These are phyloP conservation scores for Caenorhabditis angaria DNA, from an alignment of 2,888 invertebrate species.

Conservation along the genomic window DNA sequence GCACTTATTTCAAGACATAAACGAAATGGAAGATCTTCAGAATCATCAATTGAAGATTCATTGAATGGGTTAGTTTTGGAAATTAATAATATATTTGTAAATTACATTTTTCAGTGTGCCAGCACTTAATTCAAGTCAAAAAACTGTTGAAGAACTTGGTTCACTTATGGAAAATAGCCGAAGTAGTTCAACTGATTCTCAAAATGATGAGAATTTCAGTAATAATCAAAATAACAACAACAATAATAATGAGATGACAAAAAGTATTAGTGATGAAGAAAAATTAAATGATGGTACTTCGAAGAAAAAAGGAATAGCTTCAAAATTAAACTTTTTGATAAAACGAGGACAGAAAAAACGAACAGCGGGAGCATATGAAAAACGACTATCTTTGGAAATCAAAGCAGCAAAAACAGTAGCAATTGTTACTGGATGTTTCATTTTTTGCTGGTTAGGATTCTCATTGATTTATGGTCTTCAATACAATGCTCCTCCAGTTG, in stretches of 20 bases:
- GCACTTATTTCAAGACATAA: slow-evolving; percentile 20
- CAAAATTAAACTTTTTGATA: slow-evolving; percentile 45
- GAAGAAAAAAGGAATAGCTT: slow-evolving; percentile 23
- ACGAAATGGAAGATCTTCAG: slow-evolving; percentile 24
- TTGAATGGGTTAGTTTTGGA: slow-evolving; percentile 37
- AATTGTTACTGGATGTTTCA: slow-evolving; percentile 95
- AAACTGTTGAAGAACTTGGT: slow-evolving; percentile 17
- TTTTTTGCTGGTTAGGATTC: slow-evolving; percentile 95
- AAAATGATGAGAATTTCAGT: not conserved
- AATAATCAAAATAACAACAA: slow-evolving; percentile 34
- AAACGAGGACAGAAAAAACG: slow-evolving; percentile 50
- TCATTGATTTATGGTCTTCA: slow-evolving; percentile 76
- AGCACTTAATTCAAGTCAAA: slow-evolving; percentile 18
- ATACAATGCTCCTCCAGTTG: slow-evolving; percentile 62
- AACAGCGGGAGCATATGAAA: slow-evolving; percentile 69
- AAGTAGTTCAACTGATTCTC: slow-evolving; percentile 35
- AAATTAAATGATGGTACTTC: slow-evolving; percentile 15
- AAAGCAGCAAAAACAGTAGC: slow-evolving; percentile 74
- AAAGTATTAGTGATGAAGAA: slow-evolving; percentile 9
- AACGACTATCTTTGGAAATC: slow-evolving; percentile 69
- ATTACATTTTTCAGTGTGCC: too few species aligned
- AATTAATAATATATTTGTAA: too few species aligned
- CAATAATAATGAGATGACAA: slow-evolving; percentile 22
- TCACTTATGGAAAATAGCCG: slow-evolving; percentile 26
- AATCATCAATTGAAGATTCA: slow-evolving; percentile 33